Conservation (phyloP, 2,797 vertebrate genomes). For the Micropoecilia bifurca region DNA sequence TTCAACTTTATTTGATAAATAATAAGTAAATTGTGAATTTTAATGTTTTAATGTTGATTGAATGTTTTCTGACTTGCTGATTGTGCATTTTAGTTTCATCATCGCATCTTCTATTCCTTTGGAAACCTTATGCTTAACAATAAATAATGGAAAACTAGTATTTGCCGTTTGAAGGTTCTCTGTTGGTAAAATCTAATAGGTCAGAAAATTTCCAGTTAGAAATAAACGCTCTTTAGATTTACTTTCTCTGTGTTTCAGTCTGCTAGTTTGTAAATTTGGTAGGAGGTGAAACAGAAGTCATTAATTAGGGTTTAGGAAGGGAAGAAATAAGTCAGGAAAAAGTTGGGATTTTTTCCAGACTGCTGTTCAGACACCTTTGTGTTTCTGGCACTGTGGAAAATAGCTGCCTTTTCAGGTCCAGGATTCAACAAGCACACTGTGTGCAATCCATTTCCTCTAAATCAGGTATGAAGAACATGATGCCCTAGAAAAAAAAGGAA, state of each 20-base stretch:
- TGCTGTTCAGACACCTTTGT: conserved; percentile 9
- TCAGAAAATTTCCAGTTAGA: background rate
- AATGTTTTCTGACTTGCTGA: background rate
- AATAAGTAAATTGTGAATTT: background rate
- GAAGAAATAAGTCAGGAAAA: conserved; percentile 5
- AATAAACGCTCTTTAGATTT: background rate
- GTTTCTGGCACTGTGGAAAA: conserved; percentile 17
- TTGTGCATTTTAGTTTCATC: background rate
- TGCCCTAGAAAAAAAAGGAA: background rate
- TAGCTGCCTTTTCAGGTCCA: conserved; percentile 3
- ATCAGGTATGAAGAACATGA: conserved; percentile 30
- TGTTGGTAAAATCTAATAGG: background rate
- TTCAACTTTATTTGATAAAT: background rate
- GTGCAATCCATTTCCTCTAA: conserved; percentile 36
- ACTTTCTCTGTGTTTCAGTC: background rate
- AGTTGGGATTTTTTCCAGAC: background rate
- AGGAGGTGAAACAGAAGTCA: background rate
- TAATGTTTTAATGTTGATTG: background rate
- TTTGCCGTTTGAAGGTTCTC: background rate
- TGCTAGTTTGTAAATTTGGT: background rate
- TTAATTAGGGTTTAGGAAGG: background rate
- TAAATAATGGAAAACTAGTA: background rate
- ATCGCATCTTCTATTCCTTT: background rate
- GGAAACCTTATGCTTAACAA: background rate
- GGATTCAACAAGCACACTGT: conserved; percentile 23